These are phyloP conservation scores for Morelia viridis DNA, from an alignment of 2,797 vertebrate genomes.

Conservation along the genomic window DNA sequence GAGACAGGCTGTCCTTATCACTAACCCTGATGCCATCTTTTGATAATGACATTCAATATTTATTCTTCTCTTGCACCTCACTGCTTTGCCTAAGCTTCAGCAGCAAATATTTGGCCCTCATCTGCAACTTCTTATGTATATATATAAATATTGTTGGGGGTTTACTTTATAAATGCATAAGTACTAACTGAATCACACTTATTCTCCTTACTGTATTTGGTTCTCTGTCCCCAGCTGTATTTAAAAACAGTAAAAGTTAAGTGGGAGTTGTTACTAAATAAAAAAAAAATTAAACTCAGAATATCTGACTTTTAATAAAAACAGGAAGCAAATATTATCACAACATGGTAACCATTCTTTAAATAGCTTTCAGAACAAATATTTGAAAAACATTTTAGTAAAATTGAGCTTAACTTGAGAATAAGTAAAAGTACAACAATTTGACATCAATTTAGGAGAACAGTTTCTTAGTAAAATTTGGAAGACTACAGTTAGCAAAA, in stretches of 20 bases:
- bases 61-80: slow-evolving; percentile 38
- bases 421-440: slow-evolving; percentile 33
- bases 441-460: slow-evolving; percentile 12
- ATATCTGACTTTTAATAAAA: background rate
- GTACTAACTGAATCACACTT: background rate
- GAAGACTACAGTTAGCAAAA: slow-evolving; percentile 51
- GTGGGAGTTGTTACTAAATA: background rate
- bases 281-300: background rate
- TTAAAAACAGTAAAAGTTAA: background rate
- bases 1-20: background rate
- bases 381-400: background rate
- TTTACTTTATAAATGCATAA: slow-evolving; percentile 30
- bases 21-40: background rate
- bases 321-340: background rate
- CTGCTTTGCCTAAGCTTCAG: background rate
- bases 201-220: background rate
- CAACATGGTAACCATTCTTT: slow-evolving; percentile 21
- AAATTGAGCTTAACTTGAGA: slow-evolving; percentile 1
- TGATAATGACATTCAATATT: background rate
- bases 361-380: slow-evolving; percentile 37
- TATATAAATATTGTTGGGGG: slow-evolving; percentile 45
- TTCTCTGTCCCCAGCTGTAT: background rate
- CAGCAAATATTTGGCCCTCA: background rate
- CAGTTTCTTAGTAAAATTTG: slow-evolving; percentile 28
- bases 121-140: background rate